A percentile compares a stretch with the other conserved stretches of the same genome.
Evolutionary conservation across 1,140 invertebrate species (phyloP).

Genomic region (Leptoteleia sp.): DNA sequence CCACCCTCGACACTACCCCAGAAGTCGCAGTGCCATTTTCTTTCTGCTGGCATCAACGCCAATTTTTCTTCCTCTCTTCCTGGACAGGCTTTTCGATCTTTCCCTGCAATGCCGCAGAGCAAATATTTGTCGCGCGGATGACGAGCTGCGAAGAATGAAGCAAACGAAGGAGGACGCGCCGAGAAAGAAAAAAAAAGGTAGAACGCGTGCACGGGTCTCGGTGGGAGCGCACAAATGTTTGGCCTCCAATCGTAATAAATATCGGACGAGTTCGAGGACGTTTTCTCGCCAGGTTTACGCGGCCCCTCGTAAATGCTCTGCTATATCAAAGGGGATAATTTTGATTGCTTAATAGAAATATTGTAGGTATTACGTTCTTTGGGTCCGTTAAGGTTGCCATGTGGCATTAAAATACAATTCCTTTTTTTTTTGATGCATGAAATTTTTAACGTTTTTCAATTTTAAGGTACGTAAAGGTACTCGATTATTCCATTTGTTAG

Average conservation of each 20-base stretch:
- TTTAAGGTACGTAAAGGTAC: no score
- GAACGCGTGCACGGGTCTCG: conserved; percentile 22
- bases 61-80: no score
- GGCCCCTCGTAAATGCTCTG: neutral
- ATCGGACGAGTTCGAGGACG: conserved; percentile 23
- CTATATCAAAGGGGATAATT: conserved; percentile 21
- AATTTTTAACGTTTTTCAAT: no score
- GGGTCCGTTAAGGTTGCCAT: no score
- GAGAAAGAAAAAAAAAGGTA: conserved; percentile 24
- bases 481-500: no score
- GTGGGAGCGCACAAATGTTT: conserved; percentile 34
- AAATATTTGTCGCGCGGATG: conserved; percentile 68
- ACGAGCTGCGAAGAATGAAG: conserved; percentile 58
- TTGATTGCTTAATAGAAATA: conserved; percentile 22
- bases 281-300: conserved; percentile 5
- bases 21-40: no score
- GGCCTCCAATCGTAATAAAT: conserved; percentile 55
- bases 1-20: no score
- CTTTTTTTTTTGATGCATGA: no score
- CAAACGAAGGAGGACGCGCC: conserved; percentile 27
- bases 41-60: no score
- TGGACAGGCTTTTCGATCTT: conserved; percentile 64
- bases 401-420: no score
- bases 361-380: conserved; percentile 1
- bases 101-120: conserved; percentile 66